Percentiles rank a stretch among this genome's conserved stretches.
phyloP scores from a whole-genome alignment of 2,113 vertebrate genomes.

The Pelmatolapia mariae region DNA sequence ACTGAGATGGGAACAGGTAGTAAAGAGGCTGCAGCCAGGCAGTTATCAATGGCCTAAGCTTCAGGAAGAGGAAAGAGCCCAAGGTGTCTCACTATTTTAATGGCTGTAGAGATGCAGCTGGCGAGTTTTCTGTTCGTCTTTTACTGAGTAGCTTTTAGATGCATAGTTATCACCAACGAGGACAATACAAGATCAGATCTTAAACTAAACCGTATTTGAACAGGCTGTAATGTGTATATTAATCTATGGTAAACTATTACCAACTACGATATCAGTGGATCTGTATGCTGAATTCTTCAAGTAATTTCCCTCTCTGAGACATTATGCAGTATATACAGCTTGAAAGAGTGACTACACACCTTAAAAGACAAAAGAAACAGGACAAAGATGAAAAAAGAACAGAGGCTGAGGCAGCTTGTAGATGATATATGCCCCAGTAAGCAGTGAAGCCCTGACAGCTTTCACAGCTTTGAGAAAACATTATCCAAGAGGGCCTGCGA shows the following conservation, averaged over 20 bases:
- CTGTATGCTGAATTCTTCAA: background rate
- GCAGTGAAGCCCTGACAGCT: conserved; percentile 15
- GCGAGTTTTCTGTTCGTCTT: background rate
- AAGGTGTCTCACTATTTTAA: background rate
- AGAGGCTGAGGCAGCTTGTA: background rate
- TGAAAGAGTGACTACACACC: background rate
- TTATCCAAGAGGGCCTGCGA: background rate
- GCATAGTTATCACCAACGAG: background rate
- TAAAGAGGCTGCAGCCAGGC: background rate
- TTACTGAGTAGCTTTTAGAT: background rate
- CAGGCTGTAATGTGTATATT: background rate
- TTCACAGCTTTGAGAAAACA: conserved; percentile 23
- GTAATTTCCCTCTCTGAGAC: background rate
- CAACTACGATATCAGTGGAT: fast-evolving
- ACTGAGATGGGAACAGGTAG: background rate
- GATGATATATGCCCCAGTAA: conserved; percentile 17
- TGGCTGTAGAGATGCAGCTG: background rate
- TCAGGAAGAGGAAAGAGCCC: background rate
- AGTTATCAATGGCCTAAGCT: background rate
- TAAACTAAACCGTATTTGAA: background rate
- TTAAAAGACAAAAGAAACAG: background rate
- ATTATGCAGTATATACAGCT: background rate
- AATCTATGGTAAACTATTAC: background rate
- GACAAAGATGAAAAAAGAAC: background rate
- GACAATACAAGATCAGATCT: background rate